These are phyloP conservation scores for Xyliphius kryptos DNA, from an alignment of 2,113 vertebrate genomes.

Conservation along the genomic window DNA sequence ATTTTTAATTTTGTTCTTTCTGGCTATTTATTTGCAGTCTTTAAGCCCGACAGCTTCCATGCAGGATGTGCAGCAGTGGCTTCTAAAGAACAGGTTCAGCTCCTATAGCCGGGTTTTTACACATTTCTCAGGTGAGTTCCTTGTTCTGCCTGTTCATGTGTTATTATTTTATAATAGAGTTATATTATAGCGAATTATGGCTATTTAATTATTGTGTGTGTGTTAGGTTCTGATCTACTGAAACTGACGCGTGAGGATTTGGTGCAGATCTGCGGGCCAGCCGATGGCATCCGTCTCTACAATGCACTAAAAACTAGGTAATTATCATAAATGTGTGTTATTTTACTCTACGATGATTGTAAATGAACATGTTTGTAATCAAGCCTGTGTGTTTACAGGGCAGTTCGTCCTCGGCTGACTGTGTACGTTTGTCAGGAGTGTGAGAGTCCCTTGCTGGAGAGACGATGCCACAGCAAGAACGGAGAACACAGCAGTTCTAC, in stretches of 20 bases:
- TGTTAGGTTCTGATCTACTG: conserved; percentile 65
- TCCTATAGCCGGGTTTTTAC: conserved; percentile 87
- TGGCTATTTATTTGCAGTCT: conserved; percentile 66
- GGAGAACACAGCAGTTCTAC: conserved; percentile 71
- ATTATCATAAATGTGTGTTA: background rate
- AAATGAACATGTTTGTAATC: background rate
- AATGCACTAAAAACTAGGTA: conserved; percentile 93
- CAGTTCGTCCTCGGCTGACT: conserved; percentile 84
- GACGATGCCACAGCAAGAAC: conserved; percentile 79
- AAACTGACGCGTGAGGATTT: conserved; percentile 95
- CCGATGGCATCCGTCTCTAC: conserved; percentile 93
- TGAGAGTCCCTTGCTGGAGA: conserved; percentile 67
- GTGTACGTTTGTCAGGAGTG: conserved; percentile 90
- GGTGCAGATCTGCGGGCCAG: conserved; percentile 95
- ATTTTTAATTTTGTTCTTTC: background rate
- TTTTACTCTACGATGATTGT: too few species aligned
- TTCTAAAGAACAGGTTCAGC: conserved; percentile 89
- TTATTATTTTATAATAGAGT: background rate
- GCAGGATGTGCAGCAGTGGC: conserved; percentile 95
- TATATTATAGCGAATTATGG: background rate
- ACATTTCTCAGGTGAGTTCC: conserved; percentile 85
- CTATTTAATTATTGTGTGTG: background rate
- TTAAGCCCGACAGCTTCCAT: conserved; percentile 83
- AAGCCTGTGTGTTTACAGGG: background rate
- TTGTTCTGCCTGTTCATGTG: too few species aligned